A percentile compares a stretch with the other conserved stretches of the same genome.
Conservation (phyloP, 2,888 invertebrate species). For the Spatulosminthurus flaviceps region DNA sequence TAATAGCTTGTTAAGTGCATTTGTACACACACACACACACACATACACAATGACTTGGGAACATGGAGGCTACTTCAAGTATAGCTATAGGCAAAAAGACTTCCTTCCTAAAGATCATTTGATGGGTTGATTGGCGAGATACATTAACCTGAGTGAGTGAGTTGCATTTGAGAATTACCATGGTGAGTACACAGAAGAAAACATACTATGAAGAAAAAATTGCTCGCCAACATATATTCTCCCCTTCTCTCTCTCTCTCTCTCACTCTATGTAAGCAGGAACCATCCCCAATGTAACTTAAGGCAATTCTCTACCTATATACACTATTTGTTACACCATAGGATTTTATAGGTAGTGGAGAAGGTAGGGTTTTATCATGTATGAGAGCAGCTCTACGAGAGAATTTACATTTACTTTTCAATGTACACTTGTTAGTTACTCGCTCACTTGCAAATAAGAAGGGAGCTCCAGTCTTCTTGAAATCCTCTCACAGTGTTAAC, state of each 20-base stretch:
- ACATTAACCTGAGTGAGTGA: constrained; percentile 15
- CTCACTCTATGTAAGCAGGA: neutral
- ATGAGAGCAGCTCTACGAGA: too few relatives aligned
- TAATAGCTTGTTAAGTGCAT: constrained; percentile 34
- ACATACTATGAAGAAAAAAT: neutral
- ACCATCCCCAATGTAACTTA: neutral
- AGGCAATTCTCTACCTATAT: neutral
- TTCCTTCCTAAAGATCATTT: constrained; percentile 23
- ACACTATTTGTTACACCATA: too few relatives aligned
- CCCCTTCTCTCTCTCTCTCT: neutral
- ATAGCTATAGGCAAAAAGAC: constrained; percentile 13
- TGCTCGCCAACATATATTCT: neutral
- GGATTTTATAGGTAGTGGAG: too few relatives aligned
- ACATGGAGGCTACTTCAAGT: neutral
- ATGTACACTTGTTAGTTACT: too few relatives aligned
- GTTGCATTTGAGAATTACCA: too few relatives aligned
- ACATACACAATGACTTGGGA: constrained; percentile 20
- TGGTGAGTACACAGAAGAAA: too few relatives aligned
- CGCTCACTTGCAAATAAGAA: too few relatives aligned
- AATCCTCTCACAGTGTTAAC: too few relatives aligned
- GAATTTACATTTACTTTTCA: too few relatives aligned
- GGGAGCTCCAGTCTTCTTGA: too few relatives aligned
- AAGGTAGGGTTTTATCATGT: too few relatives aligned
- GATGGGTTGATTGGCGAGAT: constrained; percentile 20
- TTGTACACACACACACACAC: too few relatives aligned